Evolutionary conservation across 2,888 invertebrate species (phyloP).

Genomic region (Habrosyne pyritoides): DNA sequence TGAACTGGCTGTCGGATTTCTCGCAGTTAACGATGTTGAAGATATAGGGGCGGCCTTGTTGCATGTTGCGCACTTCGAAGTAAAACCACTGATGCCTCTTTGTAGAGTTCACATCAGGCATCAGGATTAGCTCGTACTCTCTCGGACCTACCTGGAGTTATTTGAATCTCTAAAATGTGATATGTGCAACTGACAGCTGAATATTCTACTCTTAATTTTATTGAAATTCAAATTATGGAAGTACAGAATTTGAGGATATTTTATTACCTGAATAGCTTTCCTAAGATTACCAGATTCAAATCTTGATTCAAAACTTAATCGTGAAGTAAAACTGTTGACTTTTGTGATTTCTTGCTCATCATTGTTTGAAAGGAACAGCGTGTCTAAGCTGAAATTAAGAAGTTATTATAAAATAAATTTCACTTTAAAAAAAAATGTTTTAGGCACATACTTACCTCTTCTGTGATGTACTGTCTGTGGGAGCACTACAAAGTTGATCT

Average conservation of each 20-base stretch:
- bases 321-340: constrained; percentile 63
- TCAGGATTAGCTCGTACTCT: constrained; percentile 92
- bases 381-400: constrained; percentile 60
- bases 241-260: neutral
- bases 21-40: constrained; percentile 95
- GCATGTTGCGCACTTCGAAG: constrained; percentile 93
- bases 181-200: too few species aligned
- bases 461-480: constrained; percentile 47
- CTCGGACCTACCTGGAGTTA: constrained; percentile 86
- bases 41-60: constrained; percentile 86
- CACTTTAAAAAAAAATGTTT: neutral
- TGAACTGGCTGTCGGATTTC: constrained; percentile 93
- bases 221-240: too few species aligned
- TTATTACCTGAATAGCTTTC: constrained; percentile 88
- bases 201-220: too few species aligned
- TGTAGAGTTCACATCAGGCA: constrained; percentile 91
- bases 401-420: too few species aligned
- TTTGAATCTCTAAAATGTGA: constrained; percentile 13
- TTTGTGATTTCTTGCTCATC: constrained; percentile 79
- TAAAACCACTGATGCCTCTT: constrained; percentile 95
- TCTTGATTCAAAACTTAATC: constrained; percentile 90
- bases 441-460: constrained; percentile 53
- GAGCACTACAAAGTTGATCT: constrained; percentile 70
- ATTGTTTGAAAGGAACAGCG: constrained; percentile 65
- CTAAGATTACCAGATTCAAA: constrained; percentile 94